Base-by-base conservation (phyloP, 2,797 vertebrate species). In the Urophycis tenuis region DNA sequence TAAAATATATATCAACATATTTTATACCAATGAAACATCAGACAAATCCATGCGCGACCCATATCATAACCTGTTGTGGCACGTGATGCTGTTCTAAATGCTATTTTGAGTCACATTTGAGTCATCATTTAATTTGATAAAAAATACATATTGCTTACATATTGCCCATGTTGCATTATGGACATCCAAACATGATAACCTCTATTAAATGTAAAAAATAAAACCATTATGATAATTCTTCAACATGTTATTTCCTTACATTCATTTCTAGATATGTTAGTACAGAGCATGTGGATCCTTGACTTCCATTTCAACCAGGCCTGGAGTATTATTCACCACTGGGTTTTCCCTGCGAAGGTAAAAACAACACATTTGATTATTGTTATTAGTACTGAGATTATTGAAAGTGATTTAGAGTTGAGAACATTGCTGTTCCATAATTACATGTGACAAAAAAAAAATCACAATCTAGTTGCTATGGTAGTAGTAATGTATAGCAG, bases 341-440 rank as follows among this genome's bases (percentile, higher is more conserved):
- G 25, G 87, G 86, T 79, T 89, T 90, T 0, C 74, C 76, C 86
- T 89, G 82, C 14, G 17, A 29, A 72, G 69, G 3, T 0, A 78
- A 17, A 14, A 8, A 69, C 3, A 75, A 34, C 34, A 60, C 60
- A 67, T 67, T 67, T 60, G n/a, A 60, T 60, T 25, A 60, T 60
- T 25, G 25, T 25, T n/a, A 60, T 60, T 25, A 2, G 10, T 41
- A 41, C 14, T 41, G 2, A 22, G 6, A 60, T 60, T 60, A 11
- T 60, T 10, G n/a, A 71, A 33, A 33, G 69, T 33, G 29, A 70
- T 4, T 29, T 11, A 64, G n/a, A 64, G 22, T 0, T 25, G 64
- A 69, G 29, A 14, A 70, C 25, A 29, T 31, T 30, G 8, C 29
- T 5, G 29, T 12, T 15, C 14, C 31, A 70, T 32, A 31, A 30